phyloP scores from a whole-genome alignment of 2,113 vertebrate genomes.

The Macroglossus sobrinus region DNA sequence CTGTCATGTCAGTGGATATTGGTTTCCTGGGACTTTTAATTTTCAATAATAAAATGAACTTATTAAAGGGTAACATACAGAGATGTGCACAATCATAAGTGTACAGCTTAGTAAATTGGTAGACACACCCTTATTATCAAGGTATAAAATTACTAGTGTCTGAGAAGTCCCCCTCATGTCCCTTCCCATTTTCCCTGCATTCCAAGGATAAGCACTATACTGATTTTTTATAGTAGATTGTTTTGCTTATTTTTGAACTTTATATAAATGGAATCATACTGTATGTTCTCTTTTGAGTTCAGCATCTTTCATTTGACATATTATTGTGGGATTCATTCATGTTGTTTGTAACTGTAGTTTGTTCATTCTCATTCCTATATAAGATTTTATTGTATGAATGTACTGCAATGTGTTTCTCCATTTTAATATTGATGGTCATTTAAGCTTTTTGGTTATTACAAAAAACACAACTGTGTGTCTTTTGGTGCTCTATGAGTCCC shows the following conservation, averaged over 20 bases:
- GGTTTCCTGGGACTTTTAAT: not conserved
- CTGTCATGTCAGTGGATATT: not conserved
- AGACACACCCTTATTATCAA: not conserved
- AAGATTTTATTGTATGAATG: slow-evolving; percentile 7
- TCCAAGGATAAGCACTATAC: not conserved
- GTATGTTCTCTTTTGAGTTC: not conserved
- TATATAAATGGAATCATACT: not conserved
- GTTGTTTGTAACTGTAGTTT: not conserved
- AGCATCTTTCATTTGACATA: not conserved
- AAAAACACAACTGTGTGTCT: not conserved
- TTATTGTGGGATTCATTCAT: slow-evolving; percentile 5
- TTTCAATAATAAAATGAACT: not conserved
- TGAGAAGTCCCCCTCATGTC: not conserved
- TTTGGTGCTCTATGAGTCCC: not conserved
- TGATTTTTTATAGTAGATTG: not conserved
- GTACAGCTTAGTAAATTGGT: not conserved
- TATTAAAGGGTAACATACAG: not conserved
- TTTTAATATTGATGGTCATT: slow-evolving; percentile 13
- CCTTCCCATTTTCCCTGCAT: not conserved
- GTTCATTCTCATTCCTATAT: not conserved
- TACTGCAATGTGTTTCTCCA: not conserved
- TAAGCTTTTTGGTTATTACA: slow-evolving; percentile 26
- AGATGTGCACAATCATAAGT: not conserved
- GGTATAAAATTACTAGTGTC: not conserved
- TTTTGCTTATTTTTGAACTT: slow-evolving; percentile 34